Conservation (phyloP, 2,888 invertebrate genomes). For the Napeogenes inachia region DNA sequence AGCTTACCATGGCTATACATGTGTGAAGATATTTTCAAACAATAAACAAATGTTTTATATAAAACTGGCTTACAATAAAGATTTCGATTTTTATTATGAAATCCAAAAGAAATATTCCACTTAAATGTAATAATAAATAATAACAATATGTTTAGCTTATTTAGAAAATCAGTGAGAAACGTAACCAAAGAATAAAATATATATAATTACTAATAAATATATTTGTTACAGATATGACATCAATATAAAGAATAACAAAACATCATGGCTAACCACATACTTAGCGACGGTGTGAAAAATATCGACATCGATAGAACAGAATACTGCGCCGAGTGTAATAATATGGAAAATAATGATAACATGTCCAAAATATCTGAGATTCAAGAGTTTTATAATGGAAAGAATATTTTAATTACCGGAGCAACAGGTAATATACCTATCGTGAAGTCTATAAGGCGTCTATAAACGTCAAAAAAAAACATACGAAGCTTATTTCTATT, state of each 20-base stretch:
- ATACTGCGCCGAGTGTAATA: constrained; percentile 31
- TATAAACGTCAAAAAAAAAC: too few species aligned
- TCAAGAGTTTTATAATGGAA: constrained; percentile 77
- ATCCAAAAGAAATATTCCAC: too few species aligned
- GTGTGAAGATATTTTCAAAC: too few species aligned
- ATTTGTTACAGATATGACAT: constrained; percentile 42
- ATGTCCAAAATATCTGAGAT: constrained; percentile 54
- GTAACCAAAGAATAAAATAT: not conserved
- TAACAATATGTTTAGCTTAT: too few species aligned
- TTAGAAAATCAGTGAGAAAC: too few species aligned
- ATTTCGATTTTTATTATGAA: too few species aligned
- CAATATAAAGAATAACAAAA: constrained; percentile 10
- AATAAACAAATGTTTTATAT: too few species aligned
- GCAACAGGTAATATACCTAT: constrained; percentile 67
- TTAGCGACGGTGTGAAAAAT: constrained; percentile 11
- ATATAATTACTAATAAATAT: not conserved
- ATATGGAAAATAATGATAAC: constrained; percentile 36
- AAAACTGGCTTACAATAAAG: too few species aligned
- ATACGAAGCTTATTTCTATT: too few species aligned
- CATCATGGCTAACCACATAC: constrained; percentile 23
- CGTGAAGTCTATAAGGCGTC: too few species aligned
- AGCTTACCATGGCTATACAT: too few species aligned
- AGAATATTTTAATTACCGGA: constrained; percentile 79
- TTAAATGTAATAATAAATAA: too few species aligned
- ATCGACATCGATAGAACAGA: constrained; percentile 11